Conservation (phyloP, 2,888 invertebrate genomes). For the Mythimna albipuncta region DNA sequence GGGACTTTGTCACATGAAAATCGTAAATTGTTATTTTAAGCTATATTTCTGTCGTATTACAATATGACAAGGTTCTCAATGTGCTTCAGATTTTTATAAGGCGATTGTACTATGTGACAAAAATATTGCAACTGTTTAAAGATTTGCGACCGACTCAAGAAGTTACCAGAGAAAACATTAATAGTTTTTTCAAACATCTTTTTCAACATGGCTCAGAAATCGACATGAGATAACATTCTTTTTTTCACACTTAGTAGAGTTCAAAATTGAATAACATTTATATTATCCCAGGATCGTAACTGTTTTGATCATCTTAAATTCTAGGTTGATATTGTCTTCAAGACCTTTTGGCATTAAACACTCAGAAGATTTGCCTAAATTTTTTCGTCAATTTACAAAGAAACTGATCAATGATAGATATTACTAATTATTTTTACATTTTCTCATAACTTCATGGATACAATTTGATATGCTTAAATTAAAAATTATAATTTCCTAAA, state of each 20-base stretch:
- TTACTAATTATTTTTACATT: conserved; percentile 41
- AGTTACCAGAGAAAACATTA: neutral
- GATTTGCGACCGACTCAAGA: neutral
- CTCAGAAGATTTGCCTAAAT: neutral
- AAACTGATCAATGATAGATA: conserved; percentile 13
- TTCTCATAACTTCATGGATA: conserved; percentile 33
- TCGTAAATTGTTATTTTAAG: too few species aligned
- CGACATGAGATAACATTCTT: neutral
- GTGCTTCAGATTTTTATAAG: neutral
- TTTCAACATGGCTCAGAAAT: neutral
- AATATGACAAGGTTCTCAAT: too few species aligned
- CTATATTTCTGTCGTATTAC: too few species aligned
- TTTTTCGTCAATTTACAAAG: conserved; percentile 5
- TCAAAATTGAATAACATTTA: neutral
- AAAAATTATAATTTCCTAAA: conserved; percentile 64
- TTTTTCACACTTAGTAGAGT: neutral
- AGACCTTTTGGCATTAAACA: conserved; percentile 25
- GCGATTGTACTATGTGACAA: neutral
- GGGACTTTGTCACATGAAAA: too few species aligned
- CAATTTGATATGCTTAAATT: conserved; percentile 73
- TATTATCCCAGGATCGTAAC: neutral
- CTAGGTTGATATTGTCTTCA: conserved; percentile 53
- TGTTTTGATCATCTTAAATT: conserved; percentile 13
- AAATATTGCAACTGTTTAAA: neutral
- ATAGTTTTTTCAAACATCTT: neutral